Percentiles rank a stretch among this genome's conserved stretches.
These are phyloP conservation scores for Hirundichthys speculiger DNA, from an alignment of 2,113 vertebrate species.

Conservation along the genomic window DNA sequence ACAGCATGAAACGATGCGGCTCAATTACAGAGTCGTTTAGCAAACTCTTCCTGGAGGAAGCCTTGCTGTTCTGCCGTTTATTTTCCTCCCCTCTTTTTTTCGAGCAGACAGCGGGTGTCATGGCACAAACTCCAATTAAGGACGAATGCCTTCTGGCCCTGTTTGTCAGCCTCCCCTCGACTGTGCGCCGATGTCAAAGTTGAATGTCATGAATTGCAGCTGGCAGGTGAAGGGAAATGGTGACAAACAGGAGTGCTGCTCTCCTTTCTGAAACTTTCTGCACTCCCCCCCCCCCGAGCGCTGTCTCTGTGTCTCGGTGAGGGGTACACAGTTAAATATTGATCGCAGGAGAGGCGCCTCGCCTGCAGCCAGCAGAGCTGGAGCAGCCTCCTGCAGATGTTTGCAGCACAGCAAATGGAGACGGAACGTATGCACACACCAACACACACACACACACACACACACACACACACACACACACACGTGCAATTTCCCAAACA, in stretches of 20 bases:
- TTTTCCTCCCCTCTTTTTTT: not conserved
- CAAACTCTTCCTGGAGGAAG: conserved; percentile 26
- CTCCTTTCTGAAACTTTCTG: conserved; percentile 24
- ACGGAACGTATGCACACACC: conserved; percentile 48
- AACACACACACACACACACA: conserved; percentile 10
- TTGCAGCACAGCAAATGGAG: conserved; percentile 59
- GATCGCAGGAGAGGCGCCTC: conserved; percentile 40
- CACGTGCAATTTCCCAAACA: no score
- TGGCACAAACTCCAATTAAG: conserved; percentile 22
- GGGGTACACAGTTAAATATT: conserved; percentile 73
- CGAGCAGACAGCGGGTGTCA: conserved; percentile 9
- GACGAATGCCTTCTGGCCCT: conserved; percentile 6
- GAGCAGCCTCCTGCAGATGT: conserved; percentile 76
- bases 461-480: conserved; percentile 6
- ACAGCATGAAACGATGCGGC: conserved; percentile 22
- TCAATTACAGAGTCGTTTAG: conserved; percentile 30
- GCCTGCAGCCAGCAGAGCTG: conserved; percentile 56
- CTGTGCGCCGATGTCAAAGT: conserved; percentile 26
- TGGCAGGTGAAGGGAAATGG: conserved; percentile 16
- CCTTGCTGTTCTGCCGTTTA: conserved; percentile 9
- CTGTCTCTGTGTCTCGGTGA: conserved; percentile 45
- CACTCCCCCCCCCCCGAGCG: conserved; percentile 5
- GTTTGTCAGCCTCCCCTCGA: conserved; percentile 6
- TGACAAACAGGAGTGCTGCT: conserved; percentile 29
- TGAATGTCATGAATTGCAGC: conserved; percentile 23